These are phyloP conservation scores for Poicephalus meyeri DNA, from an alignment of 2,113 vertebrate species.

Conservation along the genomic window DNA sequence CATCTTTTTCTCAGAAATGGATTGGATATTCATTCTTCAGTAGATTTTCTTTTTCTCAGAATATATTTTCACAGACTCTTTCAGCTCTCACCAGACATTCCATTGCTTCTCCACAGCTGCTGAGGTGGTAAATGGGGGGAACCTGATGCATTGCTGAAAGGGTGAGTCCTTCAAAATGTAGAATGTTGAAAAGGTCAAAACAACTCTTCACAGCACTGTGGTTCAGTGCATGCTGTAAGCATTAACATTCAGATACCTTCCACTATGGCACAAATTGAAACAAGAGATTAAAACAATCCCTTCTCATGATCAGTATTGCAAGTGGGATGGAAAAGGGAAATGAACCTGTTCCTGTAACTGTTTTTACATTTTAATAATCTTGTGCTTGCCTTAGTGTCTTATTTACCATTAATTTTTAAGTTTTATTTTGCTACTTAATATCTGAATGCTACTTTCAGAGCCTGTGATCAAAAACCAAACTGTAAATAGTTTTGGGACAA, in stretches of 20 bases:
- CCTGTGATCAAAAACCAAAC: background rate
- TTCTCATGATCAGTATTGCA: background rate
- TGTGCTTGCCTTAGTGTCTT: background rate
- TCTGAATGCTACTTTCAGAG: background rate
- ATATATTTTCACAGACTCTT: background rate
- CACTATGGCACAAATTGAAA: background rate
- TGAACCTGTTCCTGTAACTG: background rate
- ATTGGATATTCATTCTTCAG: background rate
- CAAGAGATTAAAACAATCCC: background rate
- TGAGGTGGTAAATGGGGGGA: background rate
- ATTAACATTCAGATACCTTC: background rate
- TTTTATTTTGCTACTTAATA: background rate
- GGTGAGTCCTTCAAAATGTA: background rate
- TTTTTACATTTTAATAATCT: background rate
- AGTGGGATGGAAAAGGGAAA: background rate
- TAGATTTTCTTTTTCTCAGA: background rate
- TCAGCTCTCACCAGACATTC: background rate
- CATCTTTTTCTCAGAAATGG: background rate
- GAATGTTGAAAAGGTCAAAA: slow-evolving; percentile 49
- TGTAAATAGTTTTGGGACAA: background rate
- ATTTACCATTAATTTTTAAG: background rate
- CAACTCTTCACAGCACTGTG: background rate
- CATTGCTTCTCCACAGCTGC: background rate
- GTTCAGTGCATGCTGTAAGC: background rate
- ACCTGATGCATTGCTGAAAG: background rate